Percentiles rank a stretch among this genome's conserved stretches.
phyloP scores from a whole-genome alignment of 2,888 invertebrate genomes.

The Osmoderma eremita region DNA sequence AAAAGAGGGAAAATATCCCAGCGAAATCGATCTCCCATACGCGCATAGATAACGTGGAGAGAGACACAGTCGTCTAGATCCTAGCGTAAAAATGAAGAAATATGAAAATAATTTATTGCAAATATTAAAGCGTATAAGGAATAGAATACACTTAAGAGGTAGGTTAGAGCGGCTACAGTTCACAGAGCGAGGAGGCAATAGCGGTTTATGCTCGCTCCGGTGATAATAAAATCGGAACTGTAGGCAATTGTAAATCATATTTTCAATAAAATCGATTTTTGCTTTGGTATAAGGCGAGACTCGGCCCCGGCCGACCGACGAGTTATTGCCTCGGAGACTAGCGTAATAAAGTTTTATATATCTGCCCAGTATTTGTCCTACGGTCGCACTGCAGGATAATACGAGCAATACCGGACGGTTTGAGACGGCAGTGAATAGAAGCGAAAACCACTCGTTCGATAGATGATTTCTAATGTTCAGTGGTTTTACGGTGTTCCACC shows the following conservation, averaged over 20 bases:
- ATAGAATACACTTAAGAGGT: conserved; percentile 43
- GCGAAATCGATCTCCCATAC: background rate
- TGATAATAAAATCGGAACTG: conserved; percentile 17
- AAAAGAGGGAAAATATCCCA: background rate
- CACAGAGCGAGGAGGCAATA: no score
- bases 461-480: no score
- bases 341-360: conserved; percentile 59
- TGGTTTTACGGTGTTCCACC: no score
- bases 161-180: no score
- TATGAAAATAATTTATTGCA: conserved; percentile 51
- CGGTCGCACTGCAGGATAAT: no score
- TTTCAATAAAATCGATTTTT: conserved; percentile 62
- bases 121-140: conserved; percentile 55
- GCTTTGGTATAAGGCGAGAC: conserved; percentile 43
- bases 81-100: conserved; percentile 44
- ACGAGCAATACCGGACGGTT: no score
- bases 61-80: background rate
- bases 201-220: background rate
- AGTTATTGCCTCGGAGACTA: conserved; percentile 58
- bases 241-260: conserved; percentile 61
- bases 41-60: background rate
- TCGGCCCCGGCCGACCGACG: conserved; percentile 41
- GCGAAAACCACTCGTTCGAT: no score
- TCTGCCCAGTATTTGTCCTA: conserved; percentile 6
- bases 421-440: no score